Evolutionary conservation across 1,140 invertebrate species (phyloP), one percentile per base, ranked within the genome.

Genomic region (Ceratina calcarata): DNA sequence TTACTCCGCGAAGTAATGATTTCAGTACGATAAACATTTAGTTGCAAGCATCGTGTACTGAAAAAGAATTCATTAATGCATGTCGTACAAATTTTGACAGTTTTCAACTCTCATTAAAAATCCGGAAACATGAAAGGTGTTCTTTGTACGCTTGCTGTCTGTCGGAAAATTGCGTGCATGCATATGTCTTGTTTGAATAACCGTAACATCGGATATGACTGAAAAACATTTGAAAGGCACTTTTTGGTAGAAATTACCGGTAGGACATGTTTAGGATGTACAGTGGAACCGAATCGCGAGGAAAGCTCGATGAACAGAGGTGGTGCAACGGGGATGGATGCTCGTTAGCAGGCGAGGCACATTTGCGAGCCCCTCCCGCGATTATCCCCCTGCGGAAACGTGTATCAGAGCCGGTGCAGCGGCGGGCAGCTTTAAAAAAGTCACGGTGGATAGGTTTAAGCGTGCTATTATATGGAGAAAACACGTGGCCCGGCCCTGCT

Each of bases 381-480:
- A 45, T 71, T 79, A 72, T 16, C 2, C 24, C 55, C 45, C 37
- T 10, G 37, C 37, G 15, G 20, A 18, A 53, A 24, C 53, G 57
- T 53, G 81, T 64, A 65, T 64, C 66, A 57, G 53, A n/a, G 6
- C 37, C 37, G 37, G 37, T 10, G 37, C 6, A 45, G 37, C 6
- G 37, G 66, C 15, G 57, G 13, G 49, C 58, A 53, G 77, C 66
- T 80, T 80, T 68, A 67, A 84, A 84, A 83, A 84, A 84, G 74
- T 82, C 83, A 85, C 80, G 84, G 78, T 85, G 66, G 72, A 66
- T 73, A 53, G 64, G 51, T 76, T 72, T 83, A 87, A 81, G 58
- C 80, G 72, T 66, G 85, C 64, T 67, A 78, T 84, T 84, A 87
- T 71, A 76, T 72, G 80, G 64, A 22, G 16, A n/a, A n/a, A 84